Evolutionary conservation across 2,888 invertebrate genomes (phyloP).

Genomic region (Pterostichus madidus): DNA sequence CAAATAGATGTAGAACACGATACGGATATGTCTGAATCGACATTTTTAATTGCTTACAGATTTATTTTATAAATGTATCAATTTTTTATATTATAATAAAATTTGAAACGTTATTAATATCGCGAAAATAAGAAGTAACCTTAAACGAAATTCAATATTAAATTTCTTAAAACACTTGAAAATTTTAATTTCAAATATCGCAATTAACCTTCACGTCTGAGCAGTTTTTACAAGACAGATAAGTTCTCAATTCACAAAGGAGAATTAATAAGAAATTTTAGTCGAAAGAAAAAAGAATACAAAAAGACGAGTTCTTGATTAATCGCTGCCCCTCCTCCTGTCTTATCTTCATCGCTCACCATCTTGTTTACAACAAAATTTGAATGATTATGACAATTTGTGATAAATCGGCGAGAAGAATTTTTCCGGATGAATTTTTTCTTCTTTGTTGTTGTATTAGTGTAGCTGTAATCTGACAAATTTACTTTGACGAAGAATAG

Average conservation of each 20-base stretch:
- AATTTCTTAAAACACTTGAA: constrained; percentile 18
- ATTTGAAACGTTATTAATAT: background rate
- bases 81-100: too few relatives aligned
- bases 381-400: constrained; percentile 54
- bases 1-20: too few relatives aligned
- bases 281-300: constrained; percentile 19
- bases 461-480: constrained; percentile 28
- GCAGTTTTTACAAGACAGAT: constrained; percentile 7
- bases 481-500: constrained; percentile 19
- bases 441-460: constrained; percentile 22
- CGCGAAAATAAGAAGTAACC: background rate
- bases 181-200: background rate
- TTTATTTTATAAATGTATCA: too few relatives aligned
- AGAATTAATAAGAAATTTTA: constrained; percentile 23
- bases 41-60: too few relatives aligned
- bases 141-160: background rate
- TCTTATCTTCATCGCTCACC: constrained; percentile 32
- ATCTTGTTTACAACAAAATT: constrained; percentile 49
- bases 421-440: background rate
- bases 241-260: constrained; percentile 15
- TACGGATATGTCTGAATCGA: too few relatives aligned
- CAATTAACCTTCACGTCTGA: constrained; percentile 26
- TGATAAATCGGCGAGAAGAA: constrained; percentile 39
- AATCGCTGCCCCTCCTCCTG: background rate
- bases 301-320: constrained; percentile 29